Base-by-base conservation (phyloP, 2,888 invertebrate genomes). In the Drosophila parthenogenetica region DNA sequence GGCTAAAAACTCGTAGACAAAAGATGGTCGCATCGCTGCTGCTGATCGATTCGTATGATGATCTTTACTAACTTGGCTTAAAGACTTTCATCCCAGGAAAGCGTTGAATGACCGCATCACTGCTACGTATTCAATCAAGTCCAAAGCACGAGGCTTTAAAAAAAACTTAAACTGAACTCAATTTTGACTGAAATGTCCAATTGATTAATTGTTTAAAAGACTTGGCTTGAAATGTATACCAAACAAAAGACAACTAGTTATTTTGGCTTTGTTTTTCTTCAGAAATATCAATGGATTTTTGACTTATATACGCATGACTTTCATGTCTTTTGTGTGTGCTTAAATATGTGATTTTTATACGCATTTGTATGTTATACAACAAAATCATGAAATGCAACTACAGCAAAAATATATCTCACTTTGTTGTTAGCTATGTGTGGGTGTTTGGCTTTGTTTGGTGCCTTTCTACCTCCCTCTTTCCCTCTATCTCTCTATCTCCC, bases 141-240 rank as follows among this genome's bases (percentile, higher is more conserved):
- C 46, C 16, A 32, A 53, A 22, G 8, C 11, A 29, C 39, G 11
- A 0, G 29, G 46, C 19, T 66, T 48, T 25, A 17, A 16, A 13
- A 13, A n/a, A 54, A 70, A 55, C 16, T 37, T 8, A 54, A 64
- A 55, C 14, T 37, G 39, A 64, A 50, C 17, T 45, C 45, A 42
- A 65, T 40, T 32, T 32, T 60, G 51, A 46, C 39, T 46, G 40
- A 59, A 29, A 51, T 46, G 32, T 59, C 50, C 60, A 40, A 53
- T 29, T 51, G 71, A 77, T 79, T 79, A 79, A 75, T 77, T 79
- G 79, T 55, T 63, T 43, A 16, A 46, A 77, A 62, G 35, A 43
- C 43, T 57, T 40, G 14, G 35, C 69, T 58, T 48, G 7, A 74
- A 69, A 69, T 60, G 61, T 45, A 35, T 79, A 62, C 63, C 51